Evolutionary conservation across 1,140 invertebrate genomes (phyloP).

Genomic region (Drosophila lini): DNA sequence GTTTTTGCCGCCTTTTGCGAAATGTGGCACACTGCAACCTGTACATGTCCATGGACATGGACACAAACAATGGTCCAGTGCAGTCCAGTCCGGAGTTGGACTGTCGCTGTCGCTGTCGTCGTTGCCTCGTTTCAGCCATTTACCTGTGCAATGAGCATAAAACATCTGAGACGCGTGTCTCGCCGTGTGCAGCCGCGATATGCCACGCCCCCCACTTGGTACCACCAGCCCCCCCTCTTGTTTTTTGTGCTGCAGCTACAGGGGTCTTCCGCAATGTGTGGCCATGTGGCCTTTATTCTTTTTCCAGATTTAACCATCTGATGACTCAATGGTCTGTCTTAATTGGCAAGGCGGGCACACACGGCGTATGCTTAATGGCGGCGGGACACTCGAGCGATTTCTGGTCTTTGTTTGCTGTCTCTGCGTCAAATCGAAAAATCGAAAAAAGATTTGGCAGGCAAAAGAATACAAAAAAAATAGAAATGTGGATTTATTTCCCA

Average conservation of each 20-base stretch:
- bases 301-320: slow-evolving; percentile 18
- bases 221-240: neutral
- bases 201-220: slow-evolving; percentile 8
- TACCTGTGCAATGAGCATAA: slow-evolving; percentile 67
- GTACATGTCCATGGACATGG: slow-evolving; percentile 20
- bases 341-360: slow-evolving; percentile 47
- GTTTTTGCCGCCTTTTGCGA: slow-evolving; percentile 28
- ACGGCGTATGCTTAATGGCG: slow-evolving; percentile 47
- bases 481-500: slow-evolving; percentile 24
- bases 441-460: slow-evolving; percentile 27
- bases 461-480: no score
- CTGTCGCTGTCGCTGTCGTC: slow-evolving; percentile 9
- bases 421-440: slow-evolving; percentile 32
- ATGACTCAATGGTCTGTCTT: slow-evolving; percentile 54
- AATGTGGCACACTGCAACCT: slow-evolving; percentile 40
- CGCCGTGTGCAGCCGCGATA: slow-evolving; percentile 35
- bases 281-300: slow-evolving; percentile 40
- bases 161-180: slow-evolving; percentile 64
- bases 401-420: slow-evolving; percentile 38
- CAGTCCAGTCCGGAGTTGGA: slow-evolving; percentile 30
- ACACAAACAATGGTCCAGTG: slow-evolving; percentile 48
- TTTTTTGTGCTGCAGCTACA: neutral
- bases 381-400: slow-evolving; percentile 32
- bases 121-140: slow-evolving; percentile 49
- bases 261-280: slow-evolving; percentile 31